Conservation (phyloP, 2,888 invertebrate genomes). For the Drosophila maculinotata region DNA sequence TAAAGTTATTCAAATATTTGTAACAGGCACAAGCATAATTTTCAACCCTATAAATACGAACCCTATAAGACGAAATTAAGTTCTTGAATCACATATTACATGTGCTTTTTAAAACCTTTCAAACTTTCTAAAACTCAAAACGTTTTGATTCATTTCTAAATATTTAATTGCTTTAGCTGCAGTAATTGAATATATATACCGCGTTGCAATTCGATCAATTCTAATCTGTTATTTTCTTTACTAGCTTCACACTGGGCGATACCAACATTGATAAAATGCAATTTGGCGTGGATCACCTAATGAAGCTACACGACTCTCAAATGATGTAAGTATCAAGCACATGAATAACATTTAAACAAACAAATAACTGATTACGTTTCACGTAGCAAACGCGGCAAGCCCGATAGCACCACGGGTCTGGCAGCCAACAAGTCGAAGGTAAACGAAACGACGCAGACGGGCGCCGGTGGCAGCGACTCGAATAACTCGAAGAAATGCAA, state of each 20-base stretch:
- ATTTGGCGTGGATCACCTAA: conserved; percentile 79
- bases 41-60: no score
- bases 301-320: conserved; percentile 76
- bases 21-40: no score
- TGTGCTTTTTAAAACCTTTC: background rate
- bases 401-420: conserved; percentile 62
- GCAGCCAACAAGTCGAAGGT: conserved; percentile 50
- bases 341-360: background rate
- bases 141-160: background rate
- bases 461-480: conserved; percentile 65
- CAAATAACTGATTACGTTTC: background rate
- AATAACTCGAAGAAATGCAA: conserved; percentile 77
- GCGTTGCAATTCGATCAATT: conserved; percentile 5
- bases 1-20: no score
- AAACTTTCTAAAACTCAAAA: background rate
- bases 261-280: conserved; percentile 79
- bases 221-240: conserved; percentile 13
- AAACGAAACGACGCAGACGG: conserved; percentile 56
- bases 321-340: conserved; percentile 59
- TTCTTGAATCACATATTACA: no score
- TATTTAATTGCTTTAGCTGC: background rate
- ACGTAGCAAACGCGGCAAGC: conserved; percentile 67
- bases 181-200: background rate
- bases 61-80: no score
- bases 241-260: conserved; percentile 69